Evolutionary conservation across 2,888 invertebrate species (phyloP), one percentile per base, ranked within the genome.

Genomic region (Sinodicranocentrus sp.): DNA sequence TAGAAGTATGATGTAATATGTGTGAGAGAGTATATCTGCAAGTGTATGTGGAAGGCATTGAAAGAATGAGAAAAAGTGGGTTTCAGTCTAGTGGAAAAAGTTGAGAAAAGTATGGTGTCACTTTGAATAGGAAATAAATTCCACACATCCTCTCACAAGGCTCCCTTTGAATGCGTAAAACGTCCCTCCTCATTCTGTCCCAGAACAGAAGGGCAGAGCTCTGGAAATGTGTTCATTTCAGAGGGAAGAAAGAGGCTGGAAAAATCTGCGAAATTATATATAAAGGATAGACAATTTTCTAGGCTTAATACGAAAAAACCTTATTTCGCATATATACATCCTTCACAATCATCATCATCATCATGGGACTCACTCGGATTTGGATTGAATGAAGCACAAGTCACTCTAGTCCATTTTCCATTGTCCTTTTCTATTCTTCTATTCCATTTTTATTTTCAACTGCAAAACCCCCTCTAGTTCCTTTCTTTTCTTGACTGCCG

Each of bases 111-210:
- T 25, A 19, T 61, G 15, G 19, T 61, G 61, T 61, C 61, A 61
- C 61, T 26, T 61, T 61, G 61, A 28, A 61, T 61, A 61, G 61
- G 61, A 61, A 61, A 61, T 61, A 61, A 61, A 61, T 61, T 61
- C 28, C n/a, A n/a, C n/a, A n/a, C n/a, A n/a, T n/a, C n/a, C n/a
- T n/a, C n/a, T n/a, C n/a, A n/a, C n/a, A n/a, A n/a, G n/a, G n/a
- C n/a, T n/a, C n/a, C n/a, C n/a, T n/a, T n/a, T n/a, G n/a, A n/a
- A n/a, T n/a, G n/a, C n/a, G n/a, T n/a, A n/a, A n/a, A n/a, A n/a
- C n/a, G n/a, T n/a, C n/a, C n/a, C n/a, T n/a, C n/a, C n/a, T n/a
- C n/a, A n/a, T n/a, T n/a, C n/a, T n/a, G n/a, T n/a, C n/a, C n/a
- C n/a, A n/a, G n/a, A n/a, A n/a, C n/a, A n/a, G n/a, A n/a, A n/a